phyloP scores from a whole-genome alignment of 2,888 invertebrate genomes.

The Lasioglossum vierecki region DNA sequence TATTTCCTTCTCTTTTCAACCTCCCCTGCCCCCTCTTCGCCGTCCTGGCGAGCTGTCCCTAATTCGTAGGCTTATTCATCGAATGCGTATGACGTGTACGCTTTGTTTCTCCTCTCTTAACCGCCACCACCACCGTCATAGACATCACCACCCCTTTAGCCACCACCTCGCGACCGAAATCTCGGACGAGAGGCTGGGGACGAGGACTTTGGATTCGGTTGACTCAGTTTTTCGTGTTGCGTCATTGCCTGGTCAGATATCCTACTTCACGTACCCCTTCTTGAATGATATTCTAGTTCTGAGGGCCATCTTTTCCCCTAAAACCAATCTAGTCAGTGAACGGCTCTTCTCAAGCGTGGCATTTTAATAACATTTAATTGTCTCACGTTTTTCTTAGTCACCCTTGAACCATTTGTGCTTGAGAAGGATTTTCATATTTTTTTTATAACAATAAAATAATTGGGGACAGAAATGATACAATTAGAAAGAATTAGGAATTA shows the following conservation, averaged over 20 bases:
- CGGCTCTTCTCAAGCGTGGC: neutral
- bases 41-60: slow-evolving; percentile 52
- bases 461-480: neutral
- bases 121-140: slow-evolving; percentile 12
- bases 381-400: neutral
- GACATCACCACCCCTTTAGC: slow-evolving; percentile 28
- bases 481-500: too few relatives aligned
- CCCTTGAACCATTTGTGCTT: neutral
- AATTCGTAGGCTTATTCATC: slow-evolving; percentile 77
- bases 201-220: slow-evolving; percentile 27
- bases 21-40: neutral
- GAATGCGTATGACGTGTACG: slow-evolving; percentile 77
- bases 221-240: slow-evolving; percentile 33
- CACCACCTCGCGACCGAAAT: neutral
- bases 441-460: neutral
- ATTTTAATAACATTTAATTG: neutral
- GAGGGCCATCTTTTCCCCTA: neutral
- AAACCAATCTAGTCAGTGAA: neutral
- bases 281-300: neutral
- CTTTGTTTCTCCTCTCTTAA: slow-evolving; percentile 48
- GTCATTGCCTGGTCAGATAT: neutral
- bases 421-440: neutral
- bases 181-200: slow-evolving; percentile 21
- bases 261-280: neutral
- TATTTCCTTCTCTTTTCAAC: slow-evolving; percentile 14